Evolutionary conservation across 2,113 vertebrate genomes (phyloP).

Genomic region (Myrmecobius fasciatus): DNA sequence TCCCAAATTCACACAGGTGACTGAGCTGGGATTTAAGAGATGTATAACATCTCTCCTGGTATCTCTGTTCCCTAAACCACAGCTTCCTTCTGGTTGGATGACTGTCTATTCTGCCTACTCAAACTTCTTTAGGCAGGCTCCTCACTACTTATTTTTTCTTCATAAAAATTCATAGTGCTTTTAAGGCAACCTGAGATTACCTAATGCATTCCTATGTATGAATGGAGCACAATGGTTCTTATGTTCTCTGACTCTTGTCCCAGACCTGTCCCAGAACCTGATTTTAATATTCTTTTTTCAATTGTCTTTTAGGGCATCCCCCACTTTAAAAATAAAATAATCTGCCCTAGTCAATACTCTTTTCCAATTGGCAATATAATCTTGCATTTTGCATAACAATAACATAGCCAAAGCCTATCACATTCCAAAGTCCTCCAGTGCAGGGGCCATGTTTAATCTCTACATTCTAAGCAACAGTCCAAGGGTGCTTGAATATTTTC

Average conservation of each 20-base stretch:
- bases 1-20: not conserved
- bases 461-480: not conserved
- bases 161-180: not conserved
- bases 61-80: not conserved
- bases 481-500: not conserved
- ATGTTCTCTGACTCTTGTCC: not conserved
- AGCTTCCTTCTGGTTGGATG: not conserved
- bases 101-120: not conserved
- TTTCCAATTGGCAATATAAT: slow-evolving; percentile 44
- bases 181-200: not conserved
- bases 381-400: slow-evolving; percentile 33
- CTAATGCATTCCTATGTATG: not conserved
- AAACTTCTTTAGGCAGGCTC: not conserved
- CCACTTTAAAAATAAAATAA: slow-evolving; percentile 5
- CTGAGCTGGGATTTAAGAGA: not conserved
- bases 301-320: not conserved
- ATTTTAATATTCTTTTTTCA: slow-evolving; percentile 7
- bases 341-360: not conserved
- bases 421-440: not conserved
- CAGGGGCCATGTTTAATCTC: not conserved
- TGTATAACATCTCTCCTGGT: not conserved
- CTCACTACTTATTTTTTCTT: not conserved
- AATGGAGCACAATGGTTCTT: not conserved
- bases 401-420: slow-evolving; percentile 8
- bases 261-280: not conserved